phyloP scores from a whole-genome alignment of 2,888 invertebrate genomes.

The Drosophila imparisetae region DNA sequence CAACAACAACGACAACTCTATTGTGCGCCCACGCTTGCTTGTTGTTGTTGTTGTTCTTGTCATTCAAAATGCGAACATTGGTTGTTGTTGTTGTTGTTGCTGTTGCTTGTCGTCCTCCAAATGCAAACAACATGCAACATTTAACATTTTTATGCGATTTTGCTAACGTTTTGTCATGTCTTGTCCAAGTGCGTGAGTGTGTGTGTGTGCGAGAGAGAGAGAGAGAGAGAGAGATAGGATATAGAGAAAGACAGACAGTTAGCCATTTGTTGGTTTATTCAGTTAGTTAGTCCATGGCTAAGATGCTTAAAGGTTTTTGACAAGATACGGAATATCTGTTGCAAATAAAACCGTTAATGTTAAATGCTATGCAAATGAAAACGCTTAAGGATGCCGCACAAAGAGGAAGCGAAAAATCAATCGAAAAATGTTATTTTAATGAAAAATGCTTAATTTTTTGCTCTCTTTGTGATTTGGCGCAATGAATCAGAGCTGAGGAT shows the following conservation, averaged over 20 bases:
- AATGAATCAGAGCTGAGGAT: background rate
- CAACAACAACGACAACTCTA: slow-evolving; percentile 66
- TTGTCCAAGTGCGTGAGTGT: slow-evolving; percentile 21
- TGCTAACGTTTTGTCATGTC: slow-evolving; percentile 55
- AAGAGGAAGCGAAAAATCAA: background rate
- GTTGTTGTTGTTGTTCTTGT: slow-evolving; percentile 44
- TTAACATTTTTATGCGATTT: slow-evolving; percentile 63
- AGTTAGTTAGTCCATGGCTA: background rate
- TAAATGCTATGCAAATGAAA: background rate
- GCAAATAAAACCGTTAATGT: background rate
- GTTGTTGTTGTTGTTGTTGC: slow-evolving; percentile 34
- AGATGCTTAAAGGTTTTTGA: too few species aligned
- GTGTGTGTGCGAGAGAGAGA: background rate
- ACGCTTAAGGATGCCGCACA: background rate
- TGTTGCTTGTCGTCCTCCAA: slow-evolving; percentile 48
- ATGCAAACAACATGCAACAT: slow-evolving; percentile 58
- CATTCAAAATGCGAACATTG: slow-evolving; percentile 45
- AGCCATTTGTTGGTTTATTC: background rate
- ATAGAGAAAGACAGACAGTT: background rate
- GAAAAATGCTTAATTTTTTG: background rate
- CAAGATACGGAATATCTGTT: background rate
- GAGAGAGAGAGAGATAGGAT: background rate
- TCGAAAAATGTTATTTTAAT: background rate
- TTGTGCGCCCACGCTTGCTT: slow-evolving; percentile 72
- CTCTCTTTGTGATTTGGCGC: too few species aligned